Percentiles rank a stretch among this genome's conserved stretches.
Conservation (phyloP, 1,140 invertebrate genomes). For the Acromyrmex charruanus region DNA sequence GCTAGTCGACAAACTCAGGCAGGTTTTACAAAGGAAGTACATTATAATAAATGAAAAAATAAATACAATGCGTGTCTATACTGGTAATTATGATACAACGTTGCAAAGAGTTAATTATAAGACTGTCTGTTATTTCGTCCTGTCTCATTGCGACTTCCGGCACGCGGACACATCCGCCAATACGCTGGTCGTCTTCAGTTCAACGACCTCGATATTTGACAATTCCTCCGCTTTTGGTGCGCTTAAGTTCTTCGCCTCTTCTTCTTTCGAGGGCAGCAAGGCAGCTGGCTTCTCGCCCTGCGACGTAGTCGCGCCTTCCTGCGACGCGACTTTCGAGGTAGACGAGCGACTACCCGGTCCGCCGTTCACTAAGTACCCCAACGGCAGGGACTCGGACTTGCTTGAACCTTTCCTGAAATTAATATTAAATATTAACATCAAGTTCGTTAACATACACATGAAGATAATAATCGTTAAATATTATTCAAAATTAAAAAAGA, state of each 20-base stretch:
- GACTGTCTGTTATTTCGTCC: constrained; percentile 42
- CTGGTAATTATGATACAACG: constrained; percentile 83
- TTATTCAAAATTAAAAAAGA: not conserved
- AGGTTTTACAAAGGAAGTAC: constrained; percentile 79
- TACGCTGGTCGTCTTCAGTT: constrained; percentile 26
- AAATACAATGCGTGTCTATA: constrained; percentile 85
- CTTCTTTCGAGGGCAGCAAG: constrained; percentile 66
- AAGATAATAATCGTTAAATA: not conserved
- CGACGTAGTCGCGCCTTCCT: constrained; percentile 66
- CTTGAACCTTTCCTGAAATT: constrained; percentile 53
- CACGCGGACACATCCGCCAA: constrained; percentile 67
- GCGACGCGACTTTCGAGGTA: constrained; percentile 68
- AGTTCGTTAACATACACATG: not conserved
- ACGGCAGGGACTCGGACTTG: constrained; percentile 78
- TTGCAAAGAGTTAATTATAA: constrained; percentile 68
- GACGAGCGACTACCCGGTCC: constrained; percentile 80
- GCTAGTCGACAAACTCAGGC: constrained; percentile 39
- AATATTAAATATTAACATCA: not conserved
- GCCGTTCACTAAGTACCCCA: constrained; percentile 84
- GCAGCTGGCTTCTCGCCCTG: constrained; percentile 65
- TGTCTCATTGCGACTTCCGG: constrained; percentile 73
- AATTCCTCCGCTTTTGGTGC: constrained; percentile 44
- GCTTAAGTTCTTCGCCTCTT: constrained; percentile 77
- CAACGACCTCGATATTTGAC: constrained; percentile 51
- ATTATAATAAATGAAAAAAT: constrained; percentile 83